Conservation (phyloP, 2,888 invertebrate genomes). For the Blastobasis adustella region DNA sequence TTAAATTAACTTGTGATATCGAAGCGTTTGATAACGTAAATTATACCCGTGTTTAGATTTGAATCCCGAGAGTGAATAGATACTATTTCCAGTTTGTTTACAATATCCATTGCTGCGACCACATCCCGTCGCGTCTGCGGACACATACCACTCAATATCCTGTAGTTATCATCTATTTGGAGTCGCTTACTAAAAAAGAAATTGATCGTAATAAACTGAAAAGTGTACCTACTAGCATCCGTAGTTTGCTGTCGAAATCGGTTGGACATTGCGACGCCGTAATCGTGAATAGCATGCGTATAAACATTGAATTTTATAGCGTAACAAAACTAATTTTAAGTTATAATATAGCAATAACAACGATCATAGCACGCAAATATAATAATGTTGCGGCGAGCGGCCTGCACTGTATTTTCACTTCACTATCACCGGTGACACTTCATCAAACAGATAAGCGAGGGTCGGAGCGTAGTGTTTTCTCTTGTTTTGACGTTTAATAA, state of each 20-base stretch:
- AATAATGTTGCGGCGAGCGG: background rate
- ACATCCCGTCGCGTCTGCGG: too few species aligned
- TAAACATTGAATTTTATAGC: background rate
- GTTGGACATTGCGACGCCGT: background rate
- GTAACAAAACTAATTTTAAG: background rate
- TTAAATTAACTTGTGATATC: too few species aligned
- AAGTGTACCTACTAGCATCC: too few species aligned
- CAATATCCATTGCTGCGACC: too few species aligned
- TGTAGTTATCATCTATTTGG: too few species aligned
- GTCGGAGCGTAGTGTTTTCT: background rate
- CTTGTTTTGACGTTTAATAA: background rate
- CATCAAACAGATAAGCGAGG: constrained; percentile 2
- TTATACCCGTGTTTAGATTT: too few species aligned
- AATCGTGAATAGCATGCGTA: background rate
- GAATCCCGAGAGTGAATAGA: too few species aligned
- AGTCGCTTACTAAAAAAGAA: too few species aligned
- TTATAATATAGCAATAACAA: background rate
- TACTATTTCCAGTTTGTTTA: too few species aligned
- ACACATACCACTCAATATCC: too few species aligned
- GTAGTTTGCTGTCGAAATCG: background rate
- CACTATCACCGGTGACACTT: constrained; percentile 4
- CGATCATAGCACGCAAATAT: background rate
- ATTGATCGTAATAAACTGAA: too few species aligned
- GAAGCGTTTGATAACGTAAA: too few species aligned
- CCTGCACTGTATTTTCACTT: background rate